A percentile compares a stretch with the other conserved stretches of the same genome.
Conservation (phyloP, 2,113 vertebrate genomes). For the Bubalus kerabau region DNA sequence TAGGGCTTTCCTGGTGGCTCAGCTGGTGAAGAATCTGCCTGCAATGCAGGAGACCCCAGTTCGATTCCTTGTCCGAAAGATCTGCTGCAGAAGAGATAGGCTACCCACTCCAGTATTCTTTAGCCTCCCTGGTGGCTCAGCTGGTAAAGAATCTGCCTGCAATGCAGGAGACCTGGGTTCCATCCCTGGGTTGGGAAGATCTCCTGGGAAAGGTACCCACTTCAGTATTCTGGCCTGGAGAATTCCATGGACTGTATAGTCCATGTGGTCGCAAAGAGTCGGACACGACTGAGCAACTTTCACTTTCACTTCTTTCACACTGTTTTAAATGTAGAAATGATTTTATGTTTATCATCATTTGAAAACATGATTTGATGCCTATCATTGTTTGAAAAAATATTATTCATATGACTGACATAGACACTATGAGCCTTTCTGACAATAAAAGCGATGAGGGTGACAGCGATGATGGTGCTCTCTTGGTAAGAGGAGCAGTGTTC, state of each 20-base stretch:
- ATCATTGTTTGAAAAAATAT: neutral
- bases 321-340: neutral
- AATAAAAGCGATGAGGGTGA: fast-evolving
- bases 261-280: neutral
- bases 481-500: neutral
- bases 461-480: neutral
- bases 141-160: neutral
- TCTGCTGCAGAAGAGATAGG: neutral
- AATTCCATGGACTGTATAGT: neutral
- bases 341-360: neutral
- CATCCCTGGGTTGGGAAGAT: neutral
- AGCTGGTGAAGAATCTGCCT: neutral
- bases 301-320: neutral
- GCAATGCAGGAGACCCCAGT: neutral
- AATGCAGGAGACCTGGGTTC: neutral
- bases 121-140: neutral
- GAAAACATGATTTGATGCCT: neutral
- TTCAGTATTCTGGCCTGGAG: neutral
- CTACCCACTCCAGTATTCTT: neutral
- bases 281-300: neutral
- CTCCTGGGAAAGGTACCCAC: neutral
- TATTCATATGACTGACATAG: neutral
- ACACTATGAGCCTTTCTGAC: fast-evolving
- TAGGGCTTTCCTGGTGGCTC: neutral
- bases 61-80: neutral